Conservation (phyloP, 1,140 invertebrate species). For the Cotesia glomerata region DNA sequence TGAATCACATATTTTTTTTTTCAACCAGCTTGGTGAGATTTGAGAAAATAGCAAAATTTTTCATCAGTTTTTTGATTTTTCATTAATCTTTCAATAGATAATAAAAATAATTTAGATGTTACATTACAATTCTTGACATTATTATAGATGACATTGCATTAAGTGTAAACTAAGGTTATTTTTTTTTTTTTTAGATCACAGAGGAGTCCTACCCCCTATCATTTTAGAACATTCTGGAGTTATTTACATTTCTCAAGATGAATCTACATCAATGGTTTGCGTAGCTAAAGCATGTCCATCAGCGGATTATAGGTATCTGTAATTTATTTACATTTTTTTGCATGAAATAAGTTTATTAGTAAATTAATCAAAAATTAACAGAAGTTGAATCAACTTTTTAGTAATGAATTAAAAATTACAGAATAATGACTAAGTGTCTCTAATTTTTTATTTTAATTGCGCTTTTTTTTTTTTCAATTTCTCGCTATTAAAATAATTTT, state of each 20-base stretch:
- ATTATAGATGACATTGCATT: neutral
- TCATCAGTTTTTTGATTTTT: too few species aligned
- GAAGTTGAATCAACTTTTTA: too few species aligned
- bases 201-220: slow-evolving; percentile 71
- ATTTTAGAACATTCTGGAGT: slow-evolving; percentile 73
- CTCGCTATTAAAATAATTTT: too few species aligned
- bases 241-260: slow-evolving; percentile 74
- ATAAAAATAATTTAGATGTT: too few species aligned
- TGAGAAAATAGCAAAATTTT: too few species aligned
- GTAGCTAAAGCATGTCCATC: slow-evolving; percentile 76
- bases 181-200: slow-evolving; percentile 66
- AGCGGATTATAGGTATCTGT: slow-evolving; percentile 74
- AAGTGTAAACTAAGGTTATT: neutral
- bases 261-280: slow-evolving; percentile 76
- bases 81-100: too few species aligned
- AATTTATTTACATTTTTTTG: neutral
- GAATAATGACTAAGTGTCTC: neutral
- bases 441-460: neutral
- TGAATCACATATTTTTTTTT: too few species aligned
- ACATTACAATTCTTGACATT: too few species aligned
- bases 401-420: neutral
- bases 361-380: too few species aligned
- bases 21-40: too few species aligned
- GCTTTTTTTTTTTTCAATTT: neutral
- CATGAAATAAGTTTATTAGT: too few species aligned